Conservation (phyloP, 2,888 invertebrate species). For the Branchipolynoe longqiensis region DNA sequence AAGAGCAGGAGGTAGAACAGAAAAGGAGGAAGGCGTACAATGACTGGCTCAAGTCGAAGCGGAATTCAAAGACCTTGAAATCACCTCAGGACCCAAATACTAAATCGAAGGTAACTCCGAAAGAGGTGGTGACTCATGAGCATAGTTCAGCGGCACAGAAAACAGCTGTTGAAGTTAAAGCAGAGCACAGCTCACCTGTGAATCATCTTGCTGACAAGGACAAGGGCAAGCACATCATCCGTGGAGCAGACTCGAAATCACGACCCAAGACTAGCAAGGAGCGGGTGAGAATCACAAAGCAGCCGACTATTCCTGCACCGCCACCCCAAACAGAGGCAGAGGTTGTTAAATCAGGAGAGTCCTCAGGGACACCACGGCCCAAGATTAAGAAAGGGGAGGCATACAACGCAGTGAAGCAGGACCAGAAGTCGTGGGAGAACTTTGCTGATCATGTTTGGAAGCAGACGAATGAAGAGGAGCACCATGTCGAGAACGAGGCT, state of each 20-base stretch:
- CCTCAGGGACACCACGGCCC: not conserved
- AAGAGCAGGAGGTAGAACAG: constrained; percentile 14
- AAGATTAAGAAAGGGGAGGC: not conserved
- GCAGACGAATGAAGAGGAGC: not conserved
- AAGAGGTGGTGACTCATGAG: not conserved
- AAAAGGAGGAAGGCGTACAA: constrained; percentile 6
- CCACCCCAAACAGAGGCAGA: not conserved
- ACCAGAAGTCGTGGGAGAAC: constrained; percentile 49
- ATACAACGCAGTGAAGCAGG: constrained; percentile 23
- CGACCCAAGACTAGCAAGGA: constrained; percentile 10
- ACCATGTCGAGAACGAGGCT: not conserved
- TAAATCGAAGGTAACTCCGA: not conserved
- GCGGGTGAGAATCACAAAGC: not conserved
- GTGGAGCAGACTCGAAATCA: not conserved
- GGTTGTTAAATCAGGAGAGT: not conserved
- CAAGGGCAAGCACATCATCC: not conserved
- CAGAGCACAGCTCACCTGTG: too few relatives aligned
- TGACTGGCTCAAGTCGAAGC: constrained; percentile 27
- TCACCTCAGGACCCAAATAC: not conserved
- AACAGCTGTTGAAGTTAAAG: too few relatives aligned
- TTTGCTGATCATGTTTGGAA: constrained; percentile 25
- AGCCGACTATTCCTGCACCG: too few relatives aligned
- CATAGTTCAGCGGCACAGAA: not conserved
- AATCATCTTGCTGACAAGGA: too few relatives aligned
- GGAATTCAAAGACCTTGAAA: not conserved